phyloP scores from a whole-genome alignment of 2,797 vertebrate species.

The Oryzias sinensis region DNA sequence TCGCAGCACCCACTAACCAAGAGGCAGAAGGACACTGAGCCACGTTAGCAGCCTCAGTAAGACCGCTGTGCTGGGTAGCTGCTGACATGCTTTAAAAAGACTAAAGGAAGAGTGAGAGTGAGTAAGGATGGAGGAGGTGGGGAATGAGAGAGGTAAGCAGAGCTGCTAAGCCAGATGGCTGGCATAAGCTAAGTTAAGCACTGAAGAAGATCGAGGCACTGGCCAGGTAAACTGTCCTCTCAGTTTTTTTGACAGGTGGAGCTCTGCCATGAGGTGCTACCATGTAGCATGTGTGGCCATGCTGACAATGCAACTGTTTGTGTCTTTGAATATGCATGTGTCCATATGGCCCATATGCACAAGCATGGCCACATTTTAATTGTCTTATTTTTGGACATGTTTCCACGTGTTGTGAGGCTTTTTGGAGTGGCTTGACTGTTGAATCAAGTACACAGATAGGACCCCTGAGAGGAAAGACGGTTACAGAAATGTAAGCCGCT shows the following conservation, averaged over 20 bases:
- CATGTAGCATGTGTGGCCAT: constrained; percentile 40
- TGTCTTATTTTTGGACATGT: constrained; percentile 21
- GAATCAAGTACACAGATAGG: constrained; percentile 85
- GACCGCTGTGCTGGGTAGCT: constrained; percentile 58
- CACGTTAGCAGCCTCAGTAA: constrained; percentile 66
- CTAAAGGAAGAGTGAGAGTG: constrained; percentile 61
- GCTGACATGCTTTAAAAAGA: constrained; percentile 70
- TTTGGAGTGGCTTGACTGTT: constrained; percentile 77
- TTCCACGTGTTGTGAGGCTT: constrained; percentile 57
- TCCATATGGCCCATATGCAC: constrained; percentile 44
- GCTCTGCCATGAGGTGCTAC: constrained; percentile 42
- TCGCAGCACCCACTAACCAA: constrained; percentile 55
- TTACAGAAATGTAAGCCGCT: constrained; percentile 68
- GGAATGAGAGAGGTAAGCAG: constrained; percentile 29
- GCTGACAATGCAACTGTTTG: constrained; percentile 65
- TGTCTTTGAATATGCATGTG: constrained; percentile 62
- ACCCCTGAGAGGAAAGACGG: constrained; percentile 77
- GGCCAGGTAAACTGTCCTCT: constrained; percentile 71
- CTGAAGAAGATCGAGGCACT: constrained; percentile 63
- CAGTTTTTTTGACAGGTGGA: constrained; percentile 58
- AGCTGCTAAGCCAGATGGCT: constrained; percentile 72
- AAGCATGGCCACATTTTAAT: constrained; percentile 30
- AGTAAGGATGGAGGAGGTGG: constrained; percentile 11
- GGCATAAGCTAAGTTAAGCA: constrained; percentile 66
- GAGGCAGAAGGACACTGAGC: constrained; percentile 64